These are phyloP conservation scores for Phataginus tetradactyla DNA, from an alignment of 2,797 vertebrate genomes.

Conservation along the genomic window DNA sequence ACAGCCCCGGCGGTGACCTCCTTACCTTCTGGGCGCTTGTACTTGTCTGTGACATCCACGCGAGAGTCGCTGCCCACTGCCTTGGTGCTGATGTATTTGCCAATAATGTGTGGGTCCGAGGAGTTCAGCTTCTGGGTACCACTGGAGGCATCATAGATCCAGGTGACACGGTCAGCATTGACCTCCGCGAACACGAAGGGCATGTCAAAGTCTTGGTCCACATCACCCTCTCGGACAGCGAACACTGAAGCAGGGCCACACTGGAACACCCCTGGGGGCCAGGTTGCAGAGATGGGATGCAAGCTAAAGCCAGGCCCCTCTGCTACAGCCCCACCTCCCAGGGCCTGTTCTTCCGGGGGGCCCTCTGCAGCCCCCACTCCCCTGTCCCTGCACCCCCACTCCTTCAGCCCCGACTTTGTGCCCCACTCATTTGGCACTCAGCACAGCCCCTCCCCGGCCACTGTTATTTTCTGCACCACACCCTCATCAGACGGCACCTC, in stretches of 20 bases:
- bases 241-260: constrained; percentile 86
- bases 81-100: constrained; percentile 95
- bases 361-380: no score
- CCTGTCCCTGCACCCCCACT: neutral
- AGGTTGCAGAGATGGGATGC: neutral
- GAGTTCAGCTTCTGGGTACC: constrained; percentile 69
- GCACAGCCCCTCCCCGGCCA: neutral
- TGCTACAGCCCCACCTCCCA: neutral
- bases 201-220: constrained; percentile 83
- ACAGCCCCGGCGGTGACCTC: accelerated
- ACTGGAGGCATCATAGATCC: constrained; percentile 61
- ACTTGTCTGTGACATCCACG: constrained; percentile 92
- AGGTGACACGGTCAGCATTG: constrained; percentile 87
- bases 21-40: constrained; percentile 96
- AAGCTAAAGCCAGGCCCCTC: neutral
- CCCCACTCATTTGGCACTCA: no score
- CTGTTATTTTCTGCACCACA: neutral
- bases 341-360: neutral
- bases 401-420: neutral
- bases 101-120: constrained; percentile 82
- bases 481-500: neutral
- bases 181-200: constrained; percentile 88
- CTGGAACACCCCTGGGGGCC: constrained; percentile 86
- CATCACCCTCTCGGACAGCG: constrained; percentile 86
- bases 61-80: constrained; percentile 90